A percentile compares a stretch with the other conserved stretches of the same genome.
These are phyloP conservation scores for Papilio dardanus DNA, from an alignment of 1,140 invertebrate species.

Conservation along the genomic window DNA sequence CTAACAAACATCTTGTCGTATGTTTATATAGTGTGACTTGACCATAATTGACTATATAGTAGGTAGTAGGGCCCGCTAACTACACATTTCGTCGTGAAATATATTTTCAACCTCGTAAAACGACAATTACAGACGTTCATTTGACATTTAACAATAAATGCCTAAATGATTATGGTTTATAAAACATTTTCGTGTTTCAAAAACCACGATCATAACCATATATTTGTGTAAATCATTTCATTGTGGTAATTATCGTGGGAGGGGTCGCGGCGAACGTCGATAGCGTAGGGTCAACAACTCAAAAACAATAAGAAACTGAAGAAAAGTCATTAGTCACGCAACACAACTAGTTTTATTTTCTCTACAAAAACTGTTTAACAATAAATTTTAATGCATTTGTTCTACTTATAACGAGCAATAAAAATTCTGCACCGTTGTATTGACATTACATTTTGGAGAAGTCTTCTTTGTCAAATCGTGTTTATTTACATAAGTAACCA, in stretches of 20 bases:
- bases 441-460: constrained; percentile 22
- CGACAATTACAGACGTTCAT: neutral
- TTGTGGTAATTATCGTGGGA: constrained; percentile 60
- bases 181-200: constrained; percentile 29
- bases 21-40: too few relatives aligned
- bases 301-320: constrained; percentile 78
- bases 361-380: constrained; percentile 39
- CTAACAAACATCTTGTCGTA: too few relatives aligned
- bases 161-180: constrained; percentile 16
- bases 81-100: neutral
- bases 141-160: neutral
- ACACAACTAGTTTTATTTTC: constrained; percentile 47
- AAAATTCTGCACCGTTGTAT: constrained; percentile 26
- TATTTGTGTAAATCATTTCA: constrained; percentile 63
- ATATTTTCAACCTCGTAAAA: neutral
- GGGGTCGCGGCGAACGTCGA: constrained; percentile 58
- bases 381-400: constrained; percentile 36
- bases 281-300: constrained; percentile 72
- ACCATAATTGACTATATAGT: too few relatives aligned
- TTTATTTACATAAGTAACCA: neutral
- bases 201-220: constrained; percentile 30
- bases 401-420: constrained; percentile 31
- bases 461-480: neutral
- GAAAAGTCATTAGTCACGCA: constrained; percentile 76
- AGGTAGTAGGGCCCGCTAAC: too few relatives aligned